Base-by-base conservation (phyloP, 2,113 vertebrate genomes). In the Coryphaenoides rupestris region DNA sequence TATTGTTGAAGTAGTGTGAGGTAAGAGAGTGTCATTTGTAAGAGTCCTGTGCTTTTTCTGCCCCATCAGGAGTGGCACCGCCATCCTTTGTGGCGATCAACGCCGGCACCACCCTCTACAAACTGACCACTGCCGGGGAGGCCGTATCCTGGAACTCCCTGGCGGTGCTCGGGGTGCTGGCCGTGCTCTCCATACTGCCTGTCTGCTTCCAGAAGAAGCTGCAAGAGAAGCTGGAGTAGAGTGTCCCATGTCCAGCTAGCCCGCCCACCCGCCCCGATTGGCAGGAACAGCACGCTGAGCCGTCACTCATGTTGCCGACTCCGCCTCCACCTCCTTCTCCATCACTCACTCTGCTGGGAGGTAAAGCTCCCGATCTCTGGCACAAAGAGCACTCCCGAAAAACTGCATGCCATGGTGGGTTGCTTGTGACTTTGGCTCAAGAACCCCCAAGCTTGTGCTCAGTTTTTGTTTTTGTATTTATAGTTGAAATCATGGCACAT, bases 51-150 rank as follows among this genome's bases (percentile, higher is more conserved):
- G 13, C 9, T 40, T 40, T 10, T 40, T 1, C 13, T 40, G 33
- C 33, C 9, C 33, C 33, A 40, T 40, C 33, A 96, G 97, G 97
- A 79, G 97, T 99, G 46, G 97, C 97, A 21, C 97, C 97, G 14
- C 97, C 97, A 0, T 99, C 97, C 23, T 99, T 99, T 66, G 94
- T 99, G 75, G 97, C 96, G 3, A 99, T 99, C 78, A 98, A 99
- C 28, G 97, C 96, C 4, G 97, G 97, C 63, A 99, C 96, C 50
- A 98, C 96, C 6, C 85, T 99, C 23, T 98, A 99, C 88, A 96
- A 98, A 72, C 93, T 99, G 74, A 98, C 96, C 45, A 98, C 97
- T 60, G 96, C 96, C 1, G 97, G 96, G 5, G 96, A 99, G 87
- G 97, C 96, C 2, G 95, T 99, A 80, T 98, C 96, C 82, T 99